Evolutionary conservation across 2,797 vertebrate species (phyloP), one percentile per base, ranked within the genome.

Genomic region (Ceryle rudis): DNA sequence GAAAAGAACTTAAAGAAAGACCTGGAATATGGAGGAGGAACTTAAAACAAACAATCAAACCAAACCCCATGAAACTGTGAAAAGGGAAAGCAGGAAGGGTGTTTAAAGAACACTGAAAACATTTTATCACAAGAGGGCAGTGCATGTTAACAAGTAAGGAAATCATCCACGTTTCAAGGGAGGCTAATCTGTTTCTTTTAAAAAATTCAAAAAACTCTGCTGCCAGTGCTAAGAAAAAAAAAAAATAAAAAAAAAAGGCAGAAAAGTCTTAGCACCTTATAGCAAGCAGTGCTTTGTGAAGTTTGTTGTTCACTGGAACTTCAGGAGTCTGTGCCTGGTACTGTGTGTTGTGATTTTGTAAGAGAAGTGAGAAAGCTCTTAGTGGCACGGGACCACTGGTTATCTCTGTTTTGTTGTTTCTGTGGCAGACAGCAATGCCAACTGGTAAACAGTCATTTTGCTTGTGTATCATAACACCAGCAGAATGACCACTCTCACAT

Each of bases 41-140:
- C 11, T 2, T 10, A 54, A 74, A 60, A 28, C 23, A 8, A 17
- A 31, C 25, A 31, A n/a, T 4, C 18, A 14, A 0, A 46, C 20
- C 44, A 46, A 46, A 46, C 21, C 2, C 3, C 15, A 72, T 17
- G 5, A 70, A 94, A 83, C 35, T 62, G 61, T 62, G 61, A 39
- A 57, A 92, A 62, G 3, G n/a, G 23, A 71, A 88, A 86, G 14
- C 9, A 11, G 15, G n/a, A 86, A 67, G 6, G 20, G 72, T 12
- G 42, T 9, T 7, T 19, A 61, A 28, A 94, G 7, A 82, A 78
- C 9, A 66, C 9, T 0, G 4, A 88, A 83, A 94, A 28, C 2
- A 9, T 75, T 88, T 83, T 65, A 86, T 81, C 96, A 96, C 94
- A 88, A 96, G 96, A 90, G 89, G 95, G 96, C 96, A 97, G 91